Base-by-base conservation (phyloP, 2,797 vertebrate species). In the Huso huso region DNA sequence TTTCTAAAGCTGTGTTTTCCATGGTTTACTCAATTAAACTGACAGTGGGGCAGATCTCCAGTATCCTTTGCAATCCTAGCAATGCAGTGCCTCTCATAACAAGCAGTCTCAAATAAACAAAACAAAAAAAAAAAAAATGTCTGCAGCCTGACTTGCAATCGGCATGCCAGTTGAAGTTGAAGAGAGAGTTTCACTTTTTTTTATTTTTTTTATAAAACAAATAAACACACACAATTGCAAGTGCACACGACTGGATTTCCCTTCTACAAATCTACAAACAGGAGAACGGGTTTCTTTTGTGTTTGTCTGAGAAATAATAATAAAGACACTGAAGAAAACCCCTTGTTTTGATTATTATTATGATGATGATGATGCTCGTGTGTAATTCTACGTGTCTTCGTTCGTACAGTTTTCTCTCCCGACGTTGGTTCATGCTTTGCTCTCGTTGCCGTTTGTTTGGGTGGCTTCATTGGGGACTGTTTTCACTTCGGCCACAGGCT, bases 291-390 rank as follows among this genome's bases (percentile, higher is more conserved):
- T 82, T 72, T 65, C 74, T 73, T 79, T 80, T 77, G 72, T 73
- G 18, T 18, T 18, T 18, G 18, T 78, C 75, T 71, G 72, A 86
- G 82, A 82, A 87, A 92, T 90, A 86, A 87, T 91, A 93, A 95
- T 3, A 37, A 92, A 94, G 90, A 93, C 93, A 94, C 92, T 92
- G 92, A 89, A 94, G 90, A 90, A 84, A 87, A 86, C 84, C 75
- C 37, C 75, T 91, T 89, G 86, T 82, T 78, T 81, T 81, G 83
- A 70, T 71, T 74, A 83, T 79, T 65, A 66, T 72, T 68, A 59
- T 72, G 10, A 64, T 78, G 75, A 69, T 83, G 78, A 80, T 83
- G 82, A 84, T 83, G 85, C 79, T 86, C 72, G 80, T 83, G 87
- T 87, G 88, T 86, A 87, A 87, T 84, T 84, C 84, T 83, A 82